Percentiles rank a stretch among this genome's conserved stretches.
phyloP scores from a whole-genome alignment of 2,113 vertebrate species.

The Australoheros scitulus region DNA sequence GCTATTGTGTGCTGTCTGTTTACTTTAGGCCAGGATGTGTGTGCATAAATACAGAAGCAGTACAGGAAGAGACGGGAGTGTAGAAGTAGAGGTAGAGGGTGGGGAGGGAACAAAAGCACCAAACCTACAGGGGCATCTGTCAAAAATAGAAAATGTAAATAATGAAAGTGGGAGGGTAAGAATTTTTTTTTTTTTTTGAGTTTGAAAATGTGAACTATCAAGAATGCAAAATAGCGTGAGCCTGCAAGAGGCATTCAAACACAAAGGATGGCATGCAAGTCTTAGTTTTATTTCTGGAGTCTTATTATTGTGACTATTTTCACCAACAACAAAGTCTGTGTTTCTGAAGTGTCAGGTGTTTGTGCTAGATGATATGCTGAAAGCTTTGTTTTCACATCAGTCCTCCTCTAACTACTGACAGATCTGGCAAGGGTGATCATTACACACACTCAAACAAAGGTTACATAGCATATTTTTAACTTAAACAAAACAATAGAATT shows the following conservation, averaged over 20 bases:
- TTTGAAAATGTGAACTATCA: slow-evolving; percentile 42
- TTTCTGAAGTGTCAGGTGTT: slow-evolving; percentile 47
- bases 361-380: slow-evolving; percentile 15
- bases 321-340: slow-evolving; percentile 33
- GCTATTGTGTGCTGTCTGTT: slow-evolving; percentile 69
- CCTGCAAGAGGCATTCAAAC: slow-evolving; percentile 10
- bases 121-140: slow-evolving; percentile 46
- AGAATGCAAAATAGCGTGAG: slow-evolving; percentile 35
- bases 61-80: slow-evolving; percentile 57
- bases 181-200: neutral
- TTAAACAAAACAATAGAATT: slow-evolving; percentile 36
- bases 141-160: slow-evolving; percentile 75
- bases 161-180: slow-evolving; percentile 22
- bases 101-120: slow-evolving; percentile 53
- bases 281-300: slow-evolving; percentile 57
- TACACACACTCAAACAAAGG: slow-evolving; percentile 29
- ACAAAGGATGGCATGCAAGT: slow-evolving; percentile 37
- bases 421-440: slow-evolving; percentile 29
- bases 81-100: slow-evolving; percentile 25
- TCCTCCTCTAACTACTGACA: slow-evolving; percentile 26
- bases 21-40: slow-evolving; percentile 69
- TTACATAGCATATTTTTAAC: slow-evolving; percentile 54
- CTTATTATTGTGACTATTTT: slow-evolving; percentile 51
- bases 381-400: slow-evolving; percentile 30
- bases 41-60: slow-evolving; percentile 61